Conservation (phyloP, 2,888 invertebrate species). For the Chaetoderma sp. region DNA sequence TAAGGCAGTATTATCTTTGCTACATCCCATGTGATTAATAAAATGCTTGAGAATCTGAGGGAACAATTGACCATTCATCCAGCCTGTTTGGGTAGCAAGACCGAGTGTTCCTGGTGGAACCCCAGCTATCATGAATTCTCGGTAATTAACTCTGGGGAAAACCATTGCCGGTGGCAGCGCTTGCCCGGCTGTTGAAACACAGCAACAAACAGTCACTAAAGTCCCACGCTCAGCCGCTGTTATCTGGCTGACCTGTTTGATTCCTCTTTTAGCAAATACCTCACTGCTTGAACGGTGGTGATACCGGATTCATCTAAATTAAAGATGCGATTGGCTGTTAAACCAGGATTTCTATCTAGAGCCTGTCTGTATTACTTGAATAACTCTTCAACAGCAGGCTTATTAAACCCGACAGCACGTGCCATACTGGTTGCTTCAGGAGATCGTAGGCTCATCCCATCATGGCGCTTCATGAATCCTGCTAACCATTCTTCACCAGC, state of each 20-base stretch:
- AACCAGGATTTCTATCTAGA: too few species aligned
- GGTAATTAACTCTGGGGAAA: conserved; percentile 9
- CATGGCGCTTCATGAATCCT: not conserved
- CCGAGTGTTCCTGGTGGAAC: conserved; percentile 9
- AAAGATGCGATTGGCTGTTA: not conserved
- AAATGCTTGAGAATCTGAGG: not conserved
- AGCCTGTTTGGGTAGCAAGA: conserved; percentile 9
- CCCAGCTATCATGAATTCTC: conserved; percentile 6
- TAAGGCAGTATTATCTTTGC: too few species aligned
- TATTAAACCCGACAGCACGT: too few species aligned
- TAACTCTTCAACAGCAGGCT: too few species aligned
- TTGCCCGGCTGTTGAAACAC: not conserved
- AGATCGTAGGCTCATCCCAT: too few species aligned
- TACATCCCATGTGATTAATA: conserved; percentile 6
- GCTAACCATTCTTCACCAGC: not conserved
- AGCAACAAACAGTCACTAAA: not conserved
- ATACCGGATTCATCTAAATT: not conserved
- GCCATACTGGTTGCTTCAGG: too few species aligned
- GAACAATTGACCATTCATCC: conserved; percentile 18
- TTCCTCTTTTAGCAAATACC: not conserved
- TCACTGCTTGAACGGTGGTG: not conserved
- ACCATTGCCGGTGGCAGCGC: conserved; percentile 7
- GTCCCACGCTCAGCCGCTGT: not conserved
- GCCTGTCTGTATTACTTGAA: too few species aligned
- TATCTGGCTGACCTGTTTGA: not conserved